A percentile compares a stretch with the other conserved stretches of the same genome.
These are phyloP conservation scores for Chlorops oryzae DNA, from an alignment of 1,140 invertebrate genomes.

Conservation along the genomic window DNA sequence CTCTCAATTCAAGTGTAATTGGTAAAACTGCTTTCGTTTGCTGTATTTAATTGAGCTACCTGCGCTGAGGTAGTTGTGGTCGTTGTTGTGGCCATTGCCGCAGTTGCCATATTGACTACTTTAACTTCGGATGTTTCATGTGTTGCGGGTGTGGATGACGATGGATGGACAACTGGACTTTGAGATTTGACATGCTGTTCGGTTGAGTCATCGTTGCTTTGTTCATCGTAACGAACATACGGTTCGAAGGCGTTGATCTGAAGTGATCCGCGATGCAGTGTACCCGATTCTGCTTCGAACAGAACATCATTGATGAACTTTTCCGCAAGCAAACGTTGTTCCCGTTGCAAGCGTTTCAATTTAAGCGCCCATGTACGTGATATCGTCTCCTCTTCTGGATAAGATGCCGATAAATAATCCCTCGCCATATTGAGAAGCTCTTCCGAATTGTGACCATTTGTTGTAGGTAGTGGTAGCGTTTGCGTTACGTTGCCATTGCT, in stretches of 20 bases:
- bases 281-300: conserved; percentile 40
- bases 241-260: conserved; percentile 42
- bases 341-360: conserved; percentile 32
- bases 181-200: conserved; percentile 40
- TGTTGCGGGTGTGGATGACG: conserved; percentile 4
- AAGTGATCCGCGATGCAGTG: conserved; percentile 38
- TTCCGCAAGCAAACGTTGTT: conserved; percentile 37
- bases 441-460: conserved; percentile 26
- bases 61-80: no score
- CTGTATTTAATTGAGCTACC: no score
- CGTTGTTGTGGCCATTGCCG: no score
- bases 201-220: conserved; percentile 10
- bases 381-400: conserved; percentile 42
- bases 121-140: neutral
- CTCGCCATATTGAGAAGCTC: conserved; percentile 42
- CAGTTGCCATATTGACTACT: no score
- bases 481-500: no score
- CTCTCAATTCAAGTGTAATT: no score
- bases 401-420: conserved; percentile 34
- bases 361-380: conserved; percentile 41
- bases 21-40: no score
- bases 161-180: conserved; percentile 39
- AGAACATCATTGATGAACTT: conserved; percentile 45
- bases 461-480: no score
- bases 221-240: conserved; percentile 37